Conservation (phyloP, 37 sponge, comb jelly and placozoan genomes). For the Theonella swinhoei region DNA sequence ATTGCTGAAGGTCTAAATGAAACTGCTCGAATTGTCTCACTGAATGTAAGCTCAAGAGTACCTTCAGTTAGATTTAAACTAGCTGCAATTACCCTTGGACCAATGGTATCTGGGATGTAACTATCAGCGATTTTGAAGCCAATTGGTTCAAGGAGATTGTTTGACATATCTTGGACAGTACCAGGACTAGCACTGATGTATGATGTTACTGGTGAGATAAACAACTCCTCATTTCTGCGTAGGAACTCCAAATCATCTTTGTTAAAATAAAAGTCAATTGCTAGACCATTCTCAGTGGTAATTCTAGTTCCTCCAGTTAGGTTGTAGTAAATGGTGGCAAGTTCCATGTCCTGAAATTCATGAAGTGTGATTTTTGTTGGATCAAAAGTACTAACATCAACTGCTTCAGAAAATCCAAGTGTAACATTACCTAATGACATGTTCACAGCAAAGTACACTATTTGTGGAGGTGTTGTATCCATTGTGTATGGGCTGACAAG, state of each 20-base stretch:
- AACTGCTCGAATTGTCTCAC: slow-evolving; percentile 60
- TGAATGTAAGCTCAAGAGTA: slow-evolving; percentile 60
- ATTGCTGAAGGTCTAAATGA: slow-evolving; percentile 63
- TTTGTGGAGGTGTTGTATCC: slow-evolving; percentile 66
- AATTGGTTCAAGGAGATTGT: slow-evolving; percentile 41
- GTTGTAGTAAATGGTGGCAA: slow-evolving; percentile 31
- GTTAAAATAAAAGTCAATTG: slow-evolving; percentile 64
- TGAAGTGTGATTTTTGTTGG: slow-evolving; percentile 58
- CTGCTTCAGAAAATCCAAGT: slow-evolving; percentile 75
- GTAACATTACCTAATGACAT: slow-evolving; percentile 80
- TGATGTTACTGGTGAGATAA: slow-evolving; percentile 14
- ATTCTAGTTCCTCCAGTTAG: slow-evolving; percentile 73
- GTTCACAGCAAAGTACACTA: slow-evolving; percentile 69
- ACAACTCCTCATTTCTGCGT: slow-evolving; percentile 19
- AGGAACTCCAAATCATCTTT: slow-evolving; percentile 62
- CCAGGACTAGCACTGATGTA: slow-evolving; percentile 57
- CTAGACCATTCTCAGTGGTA: slow-evolving; percentile 60
- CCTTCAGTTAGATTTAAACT: slow-evolving; percentile 59
- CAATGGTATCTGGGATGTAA: slow-evolving; percentile 52
- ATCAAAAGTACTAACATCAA: slow-evolving; percentile 76
- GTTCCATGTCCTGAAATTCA: not conserved
- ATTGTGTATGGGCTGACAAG: slow-evolving; percentile 49
- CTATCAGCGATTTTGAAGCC: slow-evolving; percentile 24
- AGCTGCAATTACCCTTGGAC: slow-evolving; percentile 58
- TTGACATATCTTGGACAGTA: slow-evolving; percentile 76